These are phyloP conservation scores for Drosophila insularis DNA, from an alignment of 1,140 invertebrate genomes.

Conservation along the genomic window DNA sequence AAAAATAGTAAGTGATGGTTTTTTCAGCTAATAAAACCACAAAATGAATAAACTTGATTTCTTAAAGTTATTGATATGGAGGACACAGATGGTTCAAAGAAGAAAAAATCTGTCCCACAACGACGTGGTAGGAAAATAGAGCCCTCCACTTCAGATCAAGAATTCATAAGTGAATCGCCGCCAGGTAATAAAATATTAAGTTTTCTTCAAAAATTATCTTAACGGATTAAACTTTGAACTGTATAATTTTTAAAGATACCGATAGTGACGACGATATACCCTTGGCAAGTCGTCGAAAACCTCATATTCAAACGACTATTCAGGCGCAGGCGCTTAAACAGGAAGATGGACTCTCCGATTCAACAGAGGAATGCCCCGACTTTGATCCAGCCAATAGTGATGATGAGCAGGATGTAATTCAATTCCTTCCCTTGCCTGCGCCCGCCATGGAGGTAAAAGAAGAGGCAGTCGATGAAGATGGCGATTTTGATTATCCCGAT, in stretches of 20 bases:
- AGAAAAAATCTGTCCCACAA: conserved; percentile 36
- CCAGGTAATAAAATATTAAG: not conserved
- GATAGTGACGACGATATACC: conserved; percentile 67
- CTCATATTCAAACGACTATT: conserved; percentile 23
- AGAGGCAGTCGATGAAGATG: conserved; percentile 59
- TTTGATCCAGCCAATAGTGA: conserved; percentile 68
- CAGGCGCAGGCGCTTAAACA: conserved; percentile 47
- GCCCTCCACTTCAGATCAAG: not conserved
- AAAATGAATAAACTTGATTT: not conserved
- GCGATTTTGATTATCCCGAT: conserved; percentile 66
- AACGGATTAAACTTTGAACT: not conserved
- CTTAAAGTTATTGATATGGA: not conserved
- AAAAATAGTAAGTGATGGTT: conserved; percentile 38
- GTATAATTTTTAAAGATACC: not conserved
- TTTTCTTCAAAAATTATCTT: too few species aligned
- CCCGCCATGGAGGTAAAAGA: conserved; percentile 59
- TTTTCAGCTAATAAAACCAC: not conserved
- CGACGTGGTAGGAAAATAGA: conserved; percentile 26
- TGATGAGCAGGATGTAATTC: conserved; percentile 45
- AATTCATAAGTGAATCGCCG: conserved; percentile 9
- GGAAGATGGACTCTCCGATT: conserved; percentile 58
- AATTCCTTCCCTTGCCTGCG: conserved; percentile 52
- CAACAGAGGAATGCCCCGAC: conserved; percentile 69
- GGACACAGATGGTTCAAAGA: not conserved
- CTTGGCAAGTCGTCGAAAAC: conserved; percentile 56